Evolutionary conservation across 2,888 invertebrate genomes (phyloP), one percentile per base, ranked within the genome.

Genomic region (Agrotis puta): DNA sequence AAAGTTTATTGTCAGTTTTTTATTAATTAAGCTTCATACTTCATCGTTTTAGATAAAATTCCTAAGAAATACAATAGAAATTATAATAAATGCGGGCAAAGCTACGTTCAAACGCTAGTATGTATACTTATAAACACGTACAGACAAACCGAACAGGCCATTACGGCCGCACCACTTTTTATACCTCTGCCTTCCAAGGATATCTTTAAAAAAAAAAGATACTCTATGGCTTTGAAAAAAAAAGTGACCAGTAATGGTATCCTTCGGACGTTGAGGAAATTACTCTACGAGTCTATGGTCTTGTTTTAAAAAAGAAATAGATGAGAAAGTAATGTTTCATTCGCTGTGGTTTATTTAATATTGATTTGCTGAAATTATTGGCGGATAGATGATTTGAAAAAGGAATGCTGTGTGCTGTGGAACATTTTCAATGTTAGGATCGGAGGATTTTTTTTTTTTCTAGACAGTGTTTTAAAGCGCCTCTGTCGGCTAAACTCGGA

Each of bases 221-320:
- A 64, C 70, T 75, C 84, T 81, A 85, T 81, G 74, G 74, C 74
- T 81, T 70, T 71, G 68, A 82, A 84, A 83, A 84, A 79, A 79
- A 84, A 76, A 79, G 63, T 72, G 79, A 69, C 73, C 84, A 69
- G 85, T 85, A 85, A 85, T 85, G 80, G 81, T 73, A 82, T 85
- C 85, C 85, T 82, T 78, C 76, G 84, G 81, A 77, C 79, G 76
- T 82, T 84, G 71, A 73, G 85, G 72, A 84, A 84, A 84, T 84
- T 84, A 81, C 85, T 75, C 48, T 59, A 24, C 48, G 63, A 48
- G 64, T 61, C 67, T 59, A 54, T 47, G 81, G 64, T 68, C 53
- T 62, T 81, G 47, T 70, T 75, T 81, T 65, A 51, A 70, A 81
- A 39, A 80, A 81, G 70, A 65, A 59, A 66, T 77, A 39, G 62